These are phyloP conservation scores for Rhyacichthys aspro DNA, from an alignment of 2,797 vertebrate species.

Conservation along the genomic window DNA sequence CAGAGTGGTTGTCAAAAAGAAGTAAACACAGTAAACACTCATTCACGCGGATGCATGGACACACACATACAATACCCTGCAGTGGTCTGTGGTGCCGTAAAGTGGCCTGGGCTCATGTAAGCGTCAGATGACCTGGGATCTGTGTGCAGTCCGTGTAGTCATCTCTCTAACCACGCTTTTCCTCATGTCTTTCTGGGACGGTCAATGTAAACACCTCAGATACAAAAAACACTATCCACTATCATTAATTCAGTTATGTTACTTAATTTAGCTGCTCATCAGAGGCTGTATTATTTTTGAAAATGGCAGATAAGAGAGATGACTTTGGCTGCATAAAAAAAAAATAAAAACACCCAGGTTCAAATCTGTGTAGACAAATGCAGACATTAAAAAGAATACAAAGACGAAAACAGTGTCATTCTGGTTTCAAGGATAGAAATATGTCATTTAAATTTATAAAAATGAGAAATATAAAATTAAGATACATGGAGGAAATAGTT, in stretches of 20 bases:
- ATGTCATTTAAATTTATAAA: background rate
- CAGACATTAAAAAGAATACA: constrained; percentile 5
- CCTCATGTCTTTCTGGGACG: constrained; percentile 44
- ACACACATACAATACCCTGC: constrained; percentile 77
- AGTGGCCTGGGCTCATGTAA: constrained; percentile 58
- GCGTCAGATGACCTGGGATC: constrained; percentile 33
- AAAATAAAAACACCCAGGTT: constrained; percentile 1
- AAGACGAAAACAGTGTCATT: constrained; percentile 12
- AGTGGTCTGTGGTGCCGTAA: constrained; percentile 63
- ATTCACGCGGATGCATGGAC: constrained; percentile 77
- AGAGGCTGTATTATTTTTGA: no score
- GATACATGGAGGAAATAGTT: constrained; percentile 6
- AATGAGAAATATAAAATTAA: constrained; percentile 13
- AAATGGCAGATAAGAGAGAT: background rate
- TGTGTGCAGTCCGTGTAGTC: constrained; percentile 15
- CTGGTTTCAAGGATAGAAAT: constrained; percentile 13
- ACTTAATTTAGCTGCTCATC: constrained; percentile 14
- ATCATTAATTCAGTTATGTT: constrained; percentile 33
- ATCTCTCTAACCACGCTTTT: constrained; percentile 19
- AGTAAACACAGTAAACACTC: constrained; percentile 84
- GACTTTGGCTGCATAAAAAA: constrained; percentile 3
- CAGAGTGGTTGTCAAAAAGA: constrained; percentile 91
- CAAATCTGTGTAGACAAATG: constrained; percentile 1
- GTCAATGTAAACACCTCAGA: constrained; percentile 42
- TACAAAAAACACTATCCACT: constrained; percentile 30